Base-by-base conservation (phyloP, 1,140 invertebrate species). In the Philaenus spumarius region DNA sequence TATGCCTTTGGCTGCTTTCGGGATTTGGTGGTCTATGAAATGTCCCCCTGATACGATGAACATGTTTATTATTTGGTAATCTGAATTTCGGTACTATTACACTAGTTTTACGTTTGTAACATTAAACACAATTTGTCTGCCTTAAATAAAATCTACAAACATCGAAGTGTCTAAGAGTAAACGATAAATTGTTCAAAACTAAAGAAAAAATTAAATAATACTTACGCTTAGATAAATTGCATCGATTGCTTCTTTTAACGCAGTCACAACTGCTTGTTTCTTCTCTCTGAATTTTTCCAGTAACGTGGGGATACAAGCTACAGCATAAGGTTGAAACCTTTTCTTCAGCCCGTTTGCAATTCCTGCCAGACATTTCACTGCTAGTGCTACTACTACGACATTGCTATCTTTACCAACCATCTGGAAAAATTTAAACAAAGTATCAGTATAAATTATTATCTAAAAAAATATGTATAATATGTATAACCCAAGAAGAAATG, bases 281-380 rank as follows among this genome's bases (percentile, higher is more conserved):
- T 97, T 98, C 73, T 99, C 97, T 69, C 95, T 96, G 68, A 99
- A 98, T 76, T 98, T 98, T 66, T 97, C 94, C 7, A 98, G 72
- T 20, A 95, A 78, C 0, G 84, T 81, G 1, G 89, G 80, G 7
- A 97, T 76, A 67, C 89, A 88, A 24, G 84, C 79, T n/a, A 77
- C 68, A 0, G 93, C 86, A 77, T 97, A 96, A 0, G 85, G 81
- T 11, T 82, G 77, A 73, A 98, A 99, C 58, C 88, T 85, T 68
- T 87, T 93, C 40, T 94, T 87, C 15, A 99, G 75, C 14, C 95
- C 96, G 42, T 71, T 79, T 0, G 94, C 95, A 37, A 99, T 70
- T 51, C 85, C 80, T 6, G 85, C 80, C 4, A 98, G 68, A 71
- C 90, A 90, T 73, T 95, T 92, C 0, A 81, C 89, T 23, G 93